These are phyloP conservation scores for Spodoptera picta DNA, from an alignment of 2,888 invertebrate species.

Conservation along the genomic window DNA sequence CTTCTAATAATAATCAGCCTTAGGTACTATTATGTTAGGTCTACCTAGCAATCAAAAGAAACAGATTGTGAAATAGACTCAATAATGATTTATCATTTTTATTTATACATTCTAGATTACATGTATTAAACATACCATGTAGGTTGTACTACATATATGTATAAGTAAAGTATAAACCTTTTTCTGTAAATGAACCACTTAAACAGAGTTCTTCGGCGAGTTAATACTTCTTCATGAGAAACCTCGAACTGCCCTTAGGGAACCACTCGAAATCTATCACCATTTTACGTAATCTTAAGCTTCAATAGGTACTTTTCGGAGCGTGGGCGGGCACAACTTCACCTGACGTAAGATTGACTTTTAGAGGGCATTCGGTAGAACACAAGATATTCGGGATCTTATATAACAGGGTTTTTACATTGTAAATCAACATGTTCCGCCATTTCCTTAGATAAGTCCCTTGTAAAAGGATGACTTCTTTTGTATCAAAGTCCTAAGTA, in stretches of 20 bases:
- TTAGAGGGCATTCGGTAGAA: constrained; percentile 33
- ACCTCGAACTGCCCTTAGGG: constrained; percentile 48
- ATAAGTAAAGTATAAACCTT: constrained; percentile 22
- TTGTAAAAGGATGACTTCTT: background rate
- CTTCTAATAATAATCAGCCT: too few relatives aligned
- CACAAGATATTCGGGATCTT: constrained; percentile 30
- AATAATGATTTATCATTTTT: too few relatives aligned
- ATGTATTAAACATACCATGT: constrained; percentile 16
- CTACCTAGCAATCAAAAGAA: too few relatives aligned
- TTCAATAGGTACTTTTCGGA: constrained; percentile 36
- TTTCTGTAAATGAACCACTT: constrained; percentile 47
- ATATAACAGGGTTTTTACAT: constrained; percentile 21
- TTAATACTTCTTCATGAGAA: constrained; percentile 50
- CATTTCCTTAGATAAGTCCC: constrained; percentile 16
- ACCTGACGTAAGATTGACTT: constrained; percentile 51
- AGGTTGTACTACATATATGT: constrained; percentile 4
- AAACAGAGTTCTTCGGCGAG: constrained; percentile 37
- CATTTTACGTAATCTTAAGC: constrained; percentile 52
- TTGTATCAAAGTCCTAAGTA: too few relatives aligned
- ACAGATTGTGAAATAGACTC: too few relatives aligned
- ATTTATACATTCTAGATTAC: background rate
- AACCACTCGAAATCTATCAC: constrained; percentile 53
- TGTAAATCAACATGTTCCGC: constrained; percentile 14
- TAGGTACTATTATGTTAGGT: too few relatives aligned
- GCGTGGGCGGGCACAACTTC: constrained; percentile 30